Evolutionary conservation across 2,797 vertebrate species (phyloP).

Genomic region (Huso huso): DNA sequence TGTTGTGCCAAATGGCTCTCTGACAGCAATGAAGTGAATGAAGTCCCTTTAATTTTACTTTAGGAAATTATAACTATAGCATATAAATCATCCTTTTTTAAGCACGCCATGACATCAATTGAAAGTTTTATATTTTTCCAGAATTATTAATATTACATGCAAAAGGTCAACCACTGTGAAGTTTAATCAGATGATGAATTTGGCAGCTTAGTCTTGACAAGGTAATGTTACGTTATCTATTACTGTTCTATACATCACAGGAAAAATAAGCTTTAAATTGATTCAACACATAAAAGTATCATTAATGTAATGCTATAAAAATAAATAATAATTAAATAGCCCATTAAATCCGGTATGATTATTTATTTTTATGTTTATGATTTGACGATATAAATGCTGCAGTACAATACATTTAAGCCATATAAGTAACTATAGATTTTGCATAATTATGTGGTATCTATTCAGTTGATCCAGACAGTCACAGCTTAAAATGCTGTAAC

Average conservation of each 20-base stretch:
- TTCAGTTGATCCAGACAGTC: no score
- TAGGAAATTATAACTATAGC: no score
- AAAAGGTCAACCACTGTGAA: conserved; percentile 5
- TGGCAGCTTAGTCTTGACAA: conserved; percentile 10
- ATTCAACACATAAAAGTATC: conserved; percentile 46
- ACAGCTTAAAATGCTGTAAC: no score
- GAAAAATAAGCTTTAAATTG: conserved; percentile 35
- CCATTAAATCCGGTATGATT: conserved; percentile 43
- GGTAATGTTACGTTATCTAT: conserved; percentile 24
- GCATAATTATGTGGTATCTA: background rate
- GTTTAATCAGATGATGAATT: background rate
- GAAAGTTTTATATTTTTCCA: no score
- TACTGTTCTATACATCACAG: conserved; percentile 23
- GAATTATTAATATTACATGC: background rate
- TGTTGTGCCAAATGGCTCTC: no score
- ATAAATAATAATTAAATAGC: conserved; percentile 23
- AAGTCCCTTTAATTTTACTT: no score
- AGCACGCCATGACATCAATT: no score
- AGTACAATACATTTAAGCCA: conserved; percentile 18
- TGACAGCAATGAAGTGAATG: no score
- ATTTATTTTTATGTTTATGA: conserved; percentile 44
- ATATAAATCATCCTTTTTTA: no score
- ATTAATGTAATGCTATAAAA: conserved; percentile 53
- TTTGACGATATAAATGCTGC: conserved; percentile 38
- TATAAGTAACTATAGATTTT: background rate